These are phyloP conservation scores for Micrastur ruficollis DNA, from an alignment of 2,797 vertebrate genomes.

Conservation along the genomic window DNA sequence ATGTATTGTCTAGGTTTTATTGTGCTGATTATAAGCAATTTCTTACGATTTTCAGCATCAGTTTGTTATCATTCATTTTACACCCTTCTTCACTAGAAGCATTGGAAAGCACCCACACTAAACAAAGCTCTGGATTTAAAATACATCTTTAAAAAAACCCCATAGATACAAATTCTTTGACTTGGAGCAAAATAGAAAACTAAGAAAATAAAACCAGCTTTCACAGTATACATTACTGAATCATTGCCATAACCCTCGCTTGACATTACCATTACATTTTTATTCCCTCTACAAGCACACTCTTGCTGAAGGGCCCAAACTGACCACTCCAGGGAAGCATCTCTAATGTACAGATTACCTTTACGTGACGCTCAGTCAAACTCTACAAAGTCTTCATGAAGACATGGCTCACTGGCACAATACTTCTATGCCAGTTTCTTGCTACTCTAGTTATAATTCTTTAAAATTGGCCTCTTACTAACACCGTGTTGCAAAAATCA, in stretches of 20 bases:
- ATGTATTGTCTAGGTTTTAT: not conserved
- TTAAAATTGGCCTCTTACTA: not conserved
- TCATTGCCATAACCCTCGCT: not conserved
- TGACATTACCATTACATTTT: not conserved
- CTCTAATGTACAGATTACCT: not conserved
- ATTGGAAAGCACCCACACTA: not conserved
- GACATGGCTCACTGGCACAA: not conserved
- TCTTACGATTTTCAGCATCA: not conserved
- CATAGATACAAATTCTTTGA: not conserved
- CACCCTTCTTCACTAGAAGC: not conserved
- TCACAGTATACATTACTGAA: not conserved
- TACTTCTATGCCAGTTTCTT: not conserved
- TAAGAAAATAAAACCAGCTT: not conserved
- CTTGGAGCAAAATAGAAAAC: not conserved
- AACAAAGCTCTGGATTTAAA: not conserved
- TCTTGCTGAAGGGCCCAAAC: conserved; percentile 21
- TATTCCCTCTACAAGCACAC: not conserved
- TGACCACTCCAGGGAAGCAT: conserved; percentile 28
- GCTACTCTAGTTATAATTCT: not conserved
- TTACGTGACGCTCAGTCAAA: conserved; percentile 26
- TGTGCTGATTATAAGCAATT: not conserved
- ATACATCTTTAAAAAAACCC: not conserved
- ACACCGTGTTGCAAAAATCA: not conserved
- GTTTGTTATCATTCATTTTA: not conserved
- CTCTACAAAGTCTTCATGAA: not conserved